phyloP scores from a whole-genome alignment of 1,140 invertebrate species.

The Nylanderia fulva region DNA sequence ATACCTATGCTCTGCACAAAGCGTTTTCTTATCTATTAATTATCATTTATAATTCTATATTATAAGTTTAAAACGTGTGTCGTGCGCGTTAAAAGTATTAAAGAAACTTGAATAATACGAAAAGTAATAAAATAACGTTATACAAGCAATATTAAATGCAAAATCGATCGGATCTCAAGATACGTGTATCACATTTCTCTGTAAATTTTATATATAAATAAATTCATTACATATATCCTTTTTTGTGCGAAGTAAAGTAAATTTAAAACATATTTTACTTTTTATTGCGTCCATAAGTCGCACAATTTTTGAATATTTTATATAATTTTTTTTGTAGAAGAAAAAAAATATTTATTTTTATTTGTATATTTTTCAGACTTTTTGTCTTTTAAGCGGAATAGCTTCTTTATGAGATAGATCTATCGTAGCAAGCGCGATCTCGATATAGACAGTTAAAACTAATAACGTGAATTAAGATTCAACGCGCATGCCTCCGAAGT shows the following conservation, averaged over 20 bases:
- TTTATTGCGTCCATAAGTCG: slow-evolving; percentile 14
- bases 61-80: not conserved
- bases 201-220: not conserved
- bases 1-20: not conserved
- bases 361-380: not conserved
- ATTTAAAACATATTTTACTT: not conserved
- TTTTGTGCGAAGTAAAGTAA: no score
- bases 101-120: not conserved
- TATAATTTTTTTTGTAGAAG: not conserved
- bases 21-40: slow-evolving; percentile 34
- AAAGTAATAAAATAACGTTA: not conserved
- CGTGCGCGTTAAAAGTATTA: not conserved
- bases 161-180: not conserved
- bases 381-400: not conserved
- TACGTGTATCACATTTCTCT: no score
- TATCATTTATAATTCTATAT: slow-evolving; percentile 21
- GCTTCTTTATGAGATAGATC: slow-evolving; percentile 5
- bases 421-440: not conserved
- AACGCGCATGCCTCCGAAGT: slow-evolving; percentile 68
- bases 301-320: slow-evolving; percentile 62
- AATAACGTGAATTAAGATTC: slow-evolving; percentile 78
- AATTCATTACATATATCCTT: not conserved
- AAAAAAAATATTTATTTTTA: slow-evolving; percentile 8
- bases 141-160: not conserved
- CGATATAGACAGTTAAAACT: slow-evolving; percentile 66